Base-by-base conservation (phyloP, 2,113 vertebrate genomes). In the Corythaixoides concolor region DNA sequence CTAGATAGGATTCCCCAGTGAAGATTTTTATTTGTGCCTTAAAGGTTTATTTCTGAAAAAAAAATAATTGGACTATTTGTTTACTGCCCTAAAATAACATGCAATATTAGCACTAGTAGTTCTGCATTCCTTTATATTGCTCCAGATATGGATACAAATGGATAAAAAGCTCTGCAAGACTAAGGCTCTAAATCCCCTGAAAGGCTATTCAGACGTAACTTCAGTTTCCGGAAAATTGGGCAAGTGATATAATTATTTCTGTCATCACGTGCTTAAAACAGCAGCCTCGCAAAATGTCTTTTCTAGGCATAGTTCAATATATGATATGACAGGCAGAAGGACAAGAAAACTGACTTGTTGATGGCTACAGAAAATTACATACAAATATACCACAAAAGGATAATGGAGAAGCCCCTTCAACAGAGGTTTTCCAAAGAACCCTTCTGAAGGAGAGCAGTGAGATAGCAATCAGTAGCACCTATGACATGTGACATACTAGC, bases 261-360 rank as follows among this genome's bases (percentile, higher is more conserved):
- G n/a, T 58, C n/a, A 33, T 19, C 12, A 23, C 0, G 0, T 16
- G 41, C n/a, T 82, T 67, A 79, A 74, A 39, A 39, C 12, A 76
- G 74, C 62, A 73, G 58, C 45, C 63, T 73, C 8, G 1, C 53
- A 73, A 75, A 89, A 85, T 6, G 28, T 28, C 73, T 78, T 67
- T 76, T n/a, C 62, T 55, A 87, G 74, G 39, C 14, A 45, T 2
- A 68, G 33, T 20, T 84, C 58, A 66, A 8, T 5, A 27, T 60
- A 23, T 5, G 19, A 32, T 4, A 53, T 4, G 30, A 90, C 22
- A 82, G 18, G 32, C 45, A 73, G 59, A 70, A 85, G 37, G 62
- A 58, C 32, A 66, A 76, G 69, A 55, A 88, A 64, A 78, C 8
- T 3, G 58, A 85, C 20, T 78, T 55, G 23, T 52, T 80, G 86